Percentiles rank a stretch among this genome's conserved stretches.
Conservation (phyloP, 2,888 invertebrate genomes). For the Eurois occulta region DNA sequence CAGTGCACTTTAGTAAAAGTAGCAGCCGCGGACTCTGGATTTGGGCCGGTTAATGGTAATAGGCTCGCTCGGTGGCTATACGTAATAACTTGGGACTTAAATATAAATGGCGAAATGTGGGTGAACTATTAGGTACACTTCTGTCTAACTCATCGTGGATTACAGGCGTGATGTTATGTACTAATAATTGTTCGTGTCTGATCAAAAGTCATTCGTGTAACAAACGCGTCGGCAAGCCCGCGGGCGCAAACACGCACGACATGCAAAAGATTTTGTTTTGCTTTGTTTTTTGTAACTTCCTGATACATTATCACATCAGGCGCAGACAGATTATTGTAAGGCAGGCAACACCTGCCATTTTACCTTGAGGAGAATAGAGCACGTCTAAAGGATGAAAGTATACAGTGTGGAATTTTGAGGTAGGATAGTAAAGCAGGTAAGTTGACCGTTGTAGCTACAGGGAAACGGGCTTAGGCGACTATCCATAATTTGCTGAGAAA, state of each 20-base stretch:
- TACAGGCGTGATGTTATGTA: neutral
- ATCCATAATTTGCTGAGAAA: neutral
- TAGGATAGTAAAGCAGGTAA: neutral
- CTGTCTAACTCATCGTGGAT: neutral
- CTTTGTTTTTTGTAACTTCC: conserved; percentile 19
- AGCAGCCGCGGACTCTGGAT: rapidly evolving
- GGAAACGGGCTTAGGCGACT: neutral
- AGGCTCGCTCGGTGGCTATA: too few relatives aligned
- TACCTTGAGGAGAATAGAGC: neutral
- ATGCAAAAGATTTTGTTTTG: conserved; percentile 17
- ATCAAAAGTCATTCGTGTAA: conserved; percentile 15
- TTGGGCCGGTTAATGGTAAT: neutral
- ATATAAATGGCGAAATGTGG: neutral
- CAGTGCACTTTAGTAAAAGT: neutral
- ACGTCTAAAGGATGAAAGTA: neutral
- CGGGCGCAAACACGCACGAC: conserved; percentile 14
- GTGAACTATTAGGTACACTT: neutral
- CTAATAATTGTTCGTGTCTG: neutral
- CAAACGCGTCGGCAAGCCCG: neutral
- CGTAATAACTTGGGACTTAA: neutral
- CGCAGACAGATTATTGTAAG: neutral
- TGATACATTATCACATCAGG: neutral
- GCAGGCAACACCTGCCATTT: neutral
- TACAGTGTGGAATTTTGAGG: neutral
- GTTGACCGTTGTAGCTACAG: neutral